Percentiles rank a stretch among this genome's conserved stretches.
These are phyloP conservation scores for Sceloporus tristichus DNA, from an alignment of 2,113 vertebrate species.

Conservation along the genomic window DNA sequence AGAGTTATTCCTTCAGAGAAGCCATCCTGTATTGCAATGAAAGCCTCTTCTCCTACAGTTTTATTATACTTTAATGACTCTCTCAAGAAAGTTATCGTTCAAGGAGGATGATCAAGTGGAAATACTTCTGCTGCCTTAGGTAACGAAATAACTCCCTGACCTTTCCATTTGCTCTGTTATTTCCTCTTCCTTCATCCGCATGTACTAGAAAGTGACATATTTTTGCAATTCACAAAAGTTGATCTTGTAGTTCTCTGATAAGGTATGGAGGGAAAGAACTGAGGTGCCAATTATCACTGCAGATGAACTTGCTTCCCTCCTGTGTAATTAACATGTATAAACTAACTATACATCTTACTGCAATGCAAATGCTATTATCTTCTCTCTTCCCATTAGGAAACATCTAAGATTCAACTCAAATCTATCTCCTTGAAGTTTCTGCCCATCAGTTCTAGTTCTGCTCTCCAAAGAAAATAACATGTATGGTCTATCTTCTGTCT, in stretches of 20 bases:
- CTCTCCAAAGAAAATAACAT: not conserved
- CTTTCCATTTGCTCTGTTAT: constrained; percentile 40
- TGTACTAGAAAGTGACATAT: not conserved
- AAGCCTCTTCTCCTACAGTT: constrained; percentile 38
- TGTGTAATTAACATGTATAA: no score
- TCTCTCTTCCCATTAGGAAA: not conserved
- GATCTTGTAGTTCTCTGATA: constrained; percentile 19
- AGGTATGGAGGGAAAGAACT: constrained; percentile 36
- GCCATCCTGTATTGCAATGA: constrained; percentile 37
- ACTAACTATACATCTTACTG: not conserved
- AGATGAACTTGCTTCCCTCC: not conserved
- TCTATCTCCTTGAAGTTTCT: not conserved
- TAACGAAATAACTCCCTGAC: constrained; percentile 42
- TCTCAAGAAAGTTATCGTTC: constrained; percentile 52
- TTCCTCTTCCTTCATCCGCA: constrained; percentile 41
- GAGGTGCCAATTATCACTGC: not conserved
- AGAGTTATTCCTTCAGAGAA: constrained; percentile 23
- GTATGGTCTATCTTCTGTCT: not conserved
- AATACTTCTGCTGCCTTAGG: not conserved
- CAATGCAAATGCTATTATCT: not conserved
- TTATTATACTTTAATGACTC: constrained; percentile 62
- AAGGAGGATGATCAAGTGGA: constrained; percentile 44
- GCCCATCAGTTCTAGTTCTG: not conserved
- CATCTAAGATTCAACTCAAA: not conserved
- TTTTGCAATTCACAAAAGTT: constrained; percentile 45